These are phyloP conservation scores for Carpatolechia fugitivella DNA, from an alignment of 2,888 invertebrate species.

Conservation along the genomic window DNA sequence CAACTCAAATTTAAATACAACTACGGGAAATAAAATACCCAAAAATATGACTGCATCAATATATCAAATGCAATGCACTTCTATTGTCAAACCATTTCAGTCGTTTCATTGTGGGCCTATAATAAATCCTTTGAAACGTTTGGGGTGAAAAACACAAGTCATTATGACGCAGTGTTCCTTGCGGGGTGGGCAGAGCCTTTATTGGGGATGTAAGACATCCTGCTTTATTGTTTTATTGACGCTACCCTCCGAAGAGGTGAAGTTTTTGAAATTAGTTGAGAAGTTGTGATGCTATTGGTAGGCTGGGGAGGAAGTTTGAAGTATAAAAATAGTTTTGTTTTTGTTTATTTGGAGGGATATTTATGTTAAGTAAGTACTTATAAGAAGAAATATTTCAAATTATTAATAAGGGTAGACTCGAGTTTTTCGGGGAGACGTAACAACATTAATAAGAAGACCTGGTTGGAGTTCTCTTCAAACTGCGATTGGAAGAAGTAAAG, in stretches of 20 bases:
- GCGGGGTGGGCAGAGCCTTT: constrained; percentile 16
- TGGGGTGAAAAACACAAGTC: constrained; percentile 61
- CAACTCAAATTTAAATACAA: too few relatives aligned
- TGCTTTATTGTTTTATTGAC: constrained; percentile 12
- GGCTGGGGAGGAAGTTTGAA: too few relatives aligned
- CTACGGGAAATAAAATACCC: not conserved
- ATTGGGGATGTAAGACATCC: constrained; percentile 9
- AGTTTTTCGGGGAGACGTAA: too few relatives aligned
- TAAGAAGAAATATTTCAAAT: too few relatives aligned
- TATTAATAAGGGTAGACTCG: too few relatives aligned
- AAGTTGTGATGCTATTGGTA: not conserved
- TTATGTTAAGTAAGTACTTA: too few relatives aligned
- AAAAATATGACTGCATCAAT: not conserved
- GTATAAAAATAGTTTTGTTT: too few relatives aligned
- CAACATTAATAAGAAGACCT: too few relatives aligned
- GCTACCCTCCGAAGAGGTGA: not conserved
- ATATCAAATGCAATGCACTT: not conserved
- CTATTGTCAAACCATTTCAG: not conserved
- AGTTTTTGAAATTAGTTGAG: constrained; percentile 1
- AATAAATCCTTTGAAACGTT: constrained; percentile 40
- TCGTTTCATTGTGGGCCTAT: not conserved
- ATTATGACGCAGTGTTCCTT: constrained; percentile 28
- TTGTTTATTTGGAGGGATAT: too few relatives aligned
- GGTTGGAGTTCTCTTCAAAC: too few relatives aligned
- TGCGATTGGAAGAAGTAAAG: too few relatives aligned